phyloP scores from a whole-genome alignment of 2,113 vertebrate genomes.

The Piliocolobus tephrosceles region DNA sequence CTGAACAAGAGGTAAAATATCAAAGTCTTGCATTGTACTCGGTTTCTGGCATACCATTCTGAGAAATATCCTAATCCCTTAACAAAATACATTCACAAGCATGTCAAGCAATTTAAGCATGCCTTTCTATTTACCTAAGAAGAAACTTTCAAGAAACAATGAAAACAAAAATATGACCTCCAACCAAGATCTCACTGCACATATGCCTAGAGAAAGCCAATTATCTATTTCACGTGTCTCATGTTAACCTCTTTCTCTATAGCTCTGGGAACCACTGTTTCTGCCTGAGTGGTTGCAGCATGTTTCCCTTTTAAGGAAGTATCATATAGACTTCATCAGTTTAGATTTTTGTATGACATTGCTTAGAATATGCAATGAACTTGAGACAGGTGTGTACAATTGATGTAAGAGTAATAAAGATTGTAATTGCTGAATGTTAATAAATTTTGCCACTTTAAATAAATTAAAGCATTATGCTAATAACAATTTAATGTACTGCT shows the following conservation, averaged over 20 bases:
- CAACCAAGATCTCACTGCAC: neutral
- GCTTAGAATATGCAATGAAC: neutral
- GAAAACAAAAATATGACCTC: constrained; percentile 16
- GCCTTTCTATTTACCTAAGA: neutral
- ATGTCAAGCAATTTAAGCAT: neutral
- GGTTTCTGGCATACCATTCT: neutral
- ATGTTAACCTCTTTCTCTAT: neutral
- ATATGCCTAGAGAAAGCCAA: neutral
- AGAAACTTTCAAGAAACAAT: neutral
- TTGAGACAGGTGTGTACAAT: neutral
- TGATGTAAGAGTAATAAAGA: neutral
- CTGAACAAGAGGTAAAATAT: neutral
- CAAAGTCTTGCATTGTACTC: neutral
- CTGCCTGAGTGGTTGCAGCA: neutral
- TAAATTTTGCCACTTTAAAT: constrained; percentile 29
- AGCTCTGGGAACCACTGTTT: neutral
- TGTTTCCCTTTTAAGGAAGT: neutral
- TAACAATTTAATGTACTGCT: neutral
- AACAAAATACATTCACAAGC: neutral
- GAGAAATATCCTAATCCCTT: neutral
- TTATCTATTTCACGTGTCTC: neutral
- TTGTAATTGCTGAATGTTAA: constrained; percentile 19
- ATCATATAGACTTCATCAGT: neutral
- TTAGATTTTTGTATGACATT: neutral
- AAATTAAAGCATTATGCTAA: constrained; percentile 2